Evolutionary conservation across 2,888 invertebrate genomes (phyloP).

Genomic region (Mesorhabditis spiculigera): DNA sequence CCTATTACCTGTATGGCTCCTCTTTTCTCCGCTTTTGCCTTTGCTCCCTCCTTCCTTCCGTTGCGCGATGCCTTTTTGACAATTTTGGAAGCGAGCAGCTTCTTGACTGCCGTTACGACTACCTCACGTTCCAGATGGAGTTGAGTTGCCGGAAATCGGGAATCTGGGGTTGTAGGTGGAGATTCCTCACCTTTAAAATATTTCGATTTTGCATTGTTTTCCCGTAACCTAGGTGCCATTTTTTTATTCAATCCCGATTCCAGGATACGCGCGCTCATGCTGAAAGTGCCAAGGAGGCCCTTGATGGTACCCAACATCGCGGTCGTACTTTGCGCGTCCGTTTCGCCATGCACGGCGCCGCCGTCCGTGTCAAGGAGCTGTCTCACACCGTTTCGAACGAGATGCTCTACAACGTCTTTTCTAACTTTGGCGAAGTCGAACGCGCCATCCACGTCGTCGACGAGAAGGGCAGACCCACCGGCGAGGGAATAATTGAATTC

Average conservation of each 20-base stretch:
- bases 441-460: constrained; percentile 89
- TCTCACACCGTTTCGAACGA: constrained; percentile 91
- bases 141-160: no score
- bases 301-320: constrained; percentile 71
- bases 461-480: constrained; percentile 90
- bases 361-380: constrained; percentile 85
- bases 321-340: constrained; percentile 84
- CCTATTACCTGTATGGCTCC: no score
- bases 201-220: no score
- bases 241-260: constrained; percentile 7
- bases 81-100: no score
- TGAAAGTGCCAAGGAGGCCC: constrained; percentile 86
- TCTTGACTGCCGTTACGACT: no score
- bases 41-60: no score
- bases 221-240: no score
- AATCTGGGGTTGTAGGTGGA: no score
- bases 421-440: constrained; percentile 70
- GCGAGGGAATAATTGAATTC: constrained; percentile 95
- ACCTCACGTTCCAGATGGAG: no score
- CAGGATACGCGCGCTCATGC: constrained; percentile 88
- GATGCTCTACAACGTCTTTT: constrained; percentile 73
- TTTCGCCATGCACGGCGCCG: constrained; percentile 83
- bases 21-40: no score
- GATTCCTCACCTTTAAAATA: no score
- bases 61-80: no score